Evolutionary conservation across 2,797 vertebrate species (phyloP), one percentile per base, ranked within the genome.

Genomic region (Onychomys torridus): DNA sequence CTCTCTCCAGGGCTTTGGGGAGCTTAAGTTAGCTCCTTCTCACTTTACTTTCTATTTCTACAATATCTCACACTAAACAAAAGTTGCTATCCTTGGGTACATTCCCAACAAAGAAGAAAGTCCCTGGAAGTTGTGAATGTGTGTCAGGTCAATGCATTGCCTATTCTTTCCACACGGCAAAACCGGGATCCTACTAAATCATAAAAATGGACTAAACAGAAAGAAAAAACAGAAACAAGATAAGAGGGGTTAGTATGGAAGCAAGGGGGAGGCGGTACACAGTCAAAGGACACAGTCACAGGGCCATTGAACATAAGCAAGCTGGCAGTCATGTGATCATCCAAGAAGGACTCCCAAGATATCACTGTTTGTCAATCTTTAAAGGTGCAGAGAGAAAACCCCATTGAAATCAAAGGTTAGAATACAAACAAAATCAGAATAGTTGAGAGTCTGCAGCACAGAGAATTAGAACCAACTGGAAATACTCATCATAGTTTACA

Each of bases 401-500:
- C 49, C 71, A 75, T 16, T 46, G 9, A 79, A 86, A n/a, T 5
- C 17, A 5, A 25, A 40, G 67, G 37, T 40, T 13, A 88, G 61
- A 61, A 43, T 69, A 43, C 17, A 91, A 77, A 93, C 9, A 86
- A 95, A 85, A 78, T 63, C 67, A n/a, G 1, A 65, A 90, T 94
- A 63, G 17, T 25, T 59, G 32, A 25, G 7, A 2, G n/a, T 89
- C 81, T 89, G 19, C 84, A 52, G 34, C 19, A 61, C 32, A 55
- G 25, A 52, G 73, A 19, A 69, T 52, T 16, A 59, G 32, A 61
- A 79, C n/a, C 63, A 71, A 46, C 5, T 43, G 57, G 17, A 65
- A 85, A 52, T 55, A 40, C 0, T 12, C 10, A 61, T 52, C 59
- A 6, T 27, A 79, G 57, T 95, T 79, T 16, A 37, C 67, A 52